Evolutionary conservation across 2,797 vertebrate species (phyloP).

Genomic region (Oryzias dopingdopingensis): DNA sequence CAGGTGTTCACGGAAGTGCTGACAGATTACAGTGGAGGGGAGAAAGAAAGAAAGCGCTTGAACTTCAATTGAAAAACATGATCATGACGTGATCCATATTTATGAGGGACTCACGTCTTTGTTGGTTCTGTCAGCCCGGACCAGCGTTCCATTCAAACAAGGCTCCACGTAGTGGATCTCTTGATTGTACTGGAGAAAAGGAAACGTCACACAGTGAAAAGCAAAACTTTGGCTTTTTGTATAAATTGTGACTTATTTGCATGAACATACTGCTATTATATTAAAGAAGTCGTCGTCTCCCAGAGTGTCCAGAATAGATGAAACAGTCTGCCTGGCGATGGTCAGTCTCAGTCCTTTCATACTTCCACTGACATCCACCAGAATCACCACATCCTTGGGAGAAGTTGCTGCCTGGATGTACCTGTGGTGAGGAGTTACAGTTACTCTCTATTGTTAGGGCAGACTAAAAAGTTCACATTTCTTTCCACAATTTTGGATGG

Average conservation of each 20-base stretch:
- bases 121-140: constrained; percentile 93
- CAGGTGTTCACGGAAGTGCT: constrained; percentile 98
- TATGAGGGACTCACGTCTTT: constrained; percentile 86
- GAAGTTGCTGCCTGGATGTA: constrained; percentile 98
- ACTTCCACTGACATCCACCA: constrained; percentile 95
- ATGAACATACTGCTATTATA: constrained; percentile 89
- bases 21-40: constrained; percentile 34
- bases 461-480: background rate
- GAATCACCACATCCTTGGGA: constrained; percentile 94
- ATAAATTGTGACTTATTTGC: background rate
- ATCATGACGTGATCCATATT: constrained; percentile 7
- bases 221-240: background rate
- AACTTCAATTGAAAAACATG: constrained; percentile 21
- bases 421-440: constrained; percentile 66
- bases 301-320: constrained; percentile 94
- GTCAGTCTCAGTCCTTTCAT: constrained; percentile 97
- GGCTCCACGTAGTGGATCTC: constrained; percentile 96
- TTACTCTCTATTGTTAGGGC: background rate
- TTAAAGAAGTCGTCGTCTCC: constrained; percentile 99
- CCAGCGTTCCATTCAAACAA: constrained; percentile 93
- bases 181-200: constrained; percentile 88
- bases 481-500: background rate
- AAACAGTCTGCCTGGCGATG: constrained; percentile 94
- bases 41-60: constrained; percentile 6
- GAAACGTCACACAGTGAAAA: background rate